Conservation (phyloP, 2,113 vertebrate species). For the Microcebus ravelobensis region DNA sequence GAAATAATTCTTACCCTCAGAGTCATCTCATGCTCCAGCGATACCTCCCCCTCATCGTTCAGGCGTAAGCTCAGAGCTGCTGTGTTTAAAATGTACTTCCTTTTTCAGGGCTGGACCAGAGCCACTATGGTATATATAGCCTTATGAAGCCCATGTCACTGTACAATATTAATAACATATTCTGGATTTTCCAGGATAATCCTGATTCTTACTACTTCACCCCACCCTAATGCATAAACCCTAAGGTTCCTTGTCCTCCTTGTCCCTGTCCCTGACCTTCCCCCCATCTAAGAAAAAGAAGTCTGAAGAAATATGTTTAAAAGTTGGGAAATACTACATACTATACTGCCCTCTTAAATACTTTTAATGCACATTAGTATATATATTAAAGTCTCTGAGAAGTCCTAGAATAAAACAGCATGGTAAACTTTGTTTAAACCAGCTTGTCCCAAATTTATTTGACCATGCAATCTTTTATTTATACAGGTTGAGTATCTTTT, state of each 20-base stretch:
- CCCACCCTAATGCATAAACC: neutral
- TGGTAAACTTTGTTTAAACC: neutral
- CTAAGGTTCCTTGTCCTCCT: neutral
- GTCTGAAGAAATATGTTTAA: neutral
- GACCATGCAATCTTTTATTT: neutral
- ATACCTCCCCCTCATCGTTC: neutral
- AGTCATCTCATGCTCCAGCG: neutral
- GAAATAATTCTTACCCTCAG: neutral
- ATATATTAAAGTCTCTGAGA: conserved; percentile 17
- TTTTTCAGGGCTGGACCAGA: conserved; percentile 12
- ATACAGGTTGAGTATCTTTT: neutral
- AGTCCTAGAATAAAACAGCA: conserved; percentile 33
- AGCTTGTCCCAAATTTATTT: conserved; percentile 40
- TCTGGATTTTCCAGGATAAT: conserved; percentile 39
- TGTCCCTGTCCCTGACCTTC: neutral
- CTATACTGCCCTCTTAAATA: neutral
- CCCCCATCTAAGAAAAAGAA: conserved; percentile 21
- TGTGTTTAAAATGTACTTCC: conserved; percentile 6
- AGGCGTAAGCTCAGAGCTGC: neutral
- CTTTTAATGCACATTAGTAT: neutral
- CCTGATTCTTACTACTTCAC: neutral
- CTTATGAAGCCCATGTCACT: conserved; percentile 11
- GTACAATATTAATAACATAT: neutral
- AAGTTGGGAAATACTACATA: neutral
- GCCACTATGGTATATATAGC: neutral